Evolutionary conservation across 2,113 vertebrate species (phyloP).

Genomic region (Kryptolebias marmoratus): DNA sequence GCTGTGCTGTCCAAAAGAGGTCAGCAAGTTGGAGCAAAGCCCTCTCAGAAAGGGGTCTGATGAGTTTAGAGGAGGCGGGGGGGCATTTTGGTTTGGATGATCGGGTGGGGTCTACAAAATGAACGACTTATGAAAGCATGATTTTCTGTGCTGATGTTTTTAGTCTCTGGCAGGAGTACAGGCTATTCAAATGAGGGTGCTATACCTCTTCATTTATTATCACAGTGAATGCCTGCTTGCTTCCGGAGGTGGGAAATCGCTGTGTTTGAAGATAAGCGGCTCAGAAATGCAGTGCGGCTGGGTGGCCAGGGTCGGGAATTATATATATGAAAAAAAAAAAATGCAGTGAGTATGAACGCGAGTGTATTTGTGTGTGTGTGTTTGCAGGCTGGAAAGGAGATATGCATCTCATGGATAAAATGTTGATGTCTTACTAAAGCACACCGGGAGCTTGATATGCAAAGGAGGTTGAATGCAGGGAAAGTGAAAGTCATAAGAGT

Average conservation of each 20-base stretch:
- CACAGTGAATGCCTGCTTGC: conserved; percentile 25
- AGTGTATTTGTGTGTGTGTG: conserved; percentile 9
- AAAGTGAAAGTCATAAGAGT: conserved; percentile 49
- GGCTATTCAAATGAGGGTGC: conserved; percentile 48
- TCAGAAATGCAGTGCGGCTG: conserved; percentile 45
- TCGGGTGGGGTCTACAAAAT: neutral
- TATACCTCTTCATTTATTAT: conserved; percentile 44
- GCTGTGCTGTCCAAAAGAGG: conserved; percentile 45
- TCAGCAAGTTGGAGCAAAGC: conserved; percentile 61
- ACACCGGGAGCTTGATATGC: conserved; percentile 45
- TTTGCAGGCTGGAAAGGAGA: conserved; percentile 42
- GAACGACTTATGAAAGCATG: neutral
- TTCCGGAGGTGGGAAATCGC: conserved; percentile 52
- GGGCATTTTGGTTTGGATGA: conserved; percentile 5
- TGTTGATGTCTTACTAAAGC: conserved; percentile 47
- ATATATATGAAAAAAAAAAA: neutral
- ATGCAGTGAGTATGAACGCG: neutral
- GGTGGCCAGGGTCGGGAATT: conserved; percentile 20
- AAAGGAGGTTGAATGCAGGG: conserved; percentile 41
- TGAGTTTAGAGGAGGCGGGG: conserved; percentile 2
- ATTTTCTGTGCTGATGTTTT: conserved; percentile 22
- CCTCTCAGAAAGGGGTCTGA: conserved; percentile 17
- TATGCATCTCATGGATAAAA: conserved; percentile 53
- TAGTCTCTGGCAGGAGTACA: conserved; percentile 19
- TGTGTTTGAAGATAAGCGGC: conserved; percentile 54